Evolutionary conservation across 2,888 invertebrate genomes (phyloP).

Genomic region (Macroteleia sp.): DNA sequence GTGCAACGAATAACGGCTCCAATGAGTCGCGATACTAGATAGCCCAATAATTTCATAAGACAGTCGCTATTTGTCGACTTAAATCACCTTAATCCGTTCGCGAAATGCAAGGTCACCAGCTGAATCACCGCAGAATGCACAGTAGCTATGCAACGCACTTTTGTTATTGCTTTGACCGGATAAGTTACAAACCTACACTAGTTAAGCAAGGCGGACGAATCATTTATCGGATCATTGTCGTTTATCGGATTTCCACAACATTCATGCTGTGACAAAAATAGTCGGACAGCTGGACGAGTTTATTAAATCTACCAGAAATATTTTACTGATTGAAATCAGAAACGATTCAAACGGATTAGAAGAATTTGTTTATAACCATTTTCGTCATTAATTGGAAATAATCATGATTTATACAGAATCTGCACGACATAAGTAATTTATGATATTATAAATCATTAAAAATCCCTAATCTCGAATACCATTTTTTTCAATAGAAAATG

Average conservation of each 20-base stretch:
- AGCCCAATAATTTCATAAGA: conserved; percentile 77
- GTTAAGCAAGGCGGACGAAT: conserved; percentile 32
- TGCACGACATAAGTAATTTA: no score
- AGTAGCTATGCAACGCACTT: conserved; percentile 35
- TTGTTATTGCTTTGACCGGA: conserved; percentile 24
- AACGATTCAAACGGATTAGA: background rate
- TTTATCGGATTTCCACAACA: conserved; percentile 50
- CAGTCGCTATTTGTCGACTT: conserved; percentile 77
- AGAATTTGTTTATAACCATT: background rate
- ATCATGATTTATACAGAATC: conserved; percentile 5
- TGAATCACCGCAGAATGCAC: conserved; percentile 61
- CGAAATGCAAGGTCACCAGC: conserved; percentile 67
- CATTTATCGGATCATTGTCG: conserved; percentile 52
- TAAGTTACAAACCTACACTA: conserved; percentile 29
- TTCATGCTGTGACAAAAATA: conserved; percentile 34
- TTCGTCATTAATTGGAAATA: conserved; percentile 3
- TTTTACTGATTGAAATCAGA: no score
- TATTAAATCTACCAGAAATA: no score
- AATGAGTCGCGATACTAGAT: conserved; percentile 67
- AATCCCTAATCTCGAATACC: no score
- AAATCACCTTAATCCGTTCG: conserved; percentile 76
- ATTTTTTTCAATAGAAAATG: no score
- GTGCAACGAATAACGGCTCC: conserved; percentile 56
- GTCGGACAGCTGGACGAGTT: conserved; percentile 30
- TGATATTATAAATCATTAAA: no score